These are phyloP conservation scores for Trachelus stipa DNA, from an alignment of 2,888 invertebrate genomes.

Conservation along the genomic window DNA sequence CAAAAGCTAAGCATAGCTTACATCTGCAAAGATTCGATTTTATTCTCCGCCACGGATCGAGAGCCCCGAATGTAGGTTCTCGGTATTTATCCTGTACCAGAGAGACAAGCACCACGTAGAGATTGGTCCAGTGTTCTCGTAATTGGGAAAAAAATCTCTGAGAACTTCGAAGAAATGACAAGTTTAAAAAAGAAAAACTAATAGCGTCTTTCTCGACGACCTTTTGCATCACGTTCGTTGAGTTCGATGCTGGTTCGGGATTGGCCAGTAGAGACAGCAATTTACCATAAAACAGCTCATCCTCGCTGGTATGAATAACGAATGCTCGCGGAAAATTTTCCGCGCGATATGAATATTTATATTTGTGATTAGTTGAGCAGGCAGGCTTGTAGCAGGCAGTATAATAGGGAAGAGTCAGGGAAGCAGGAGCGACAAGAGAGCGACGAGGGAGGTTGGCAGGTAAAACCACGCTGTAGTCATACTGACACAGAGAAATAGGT, in stretches of 20 bases:
- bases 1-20: background rate
- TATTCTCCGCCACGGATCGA: background rate
- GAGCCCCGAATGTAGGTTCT: background rate
- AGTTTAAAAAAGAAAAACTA: background rate
- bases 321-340: background rate
- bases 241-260: background rate
- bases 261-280: background rate
- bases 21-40: background rate
- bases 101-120: background rate
- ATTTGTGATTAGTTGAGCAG: conserved; percentile 1
- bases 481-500: background rate
- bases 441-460: background rate
- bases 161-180: background rate
- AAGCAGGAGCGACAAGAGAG: background rate
- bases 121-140: background rate
- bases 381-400: background rate
- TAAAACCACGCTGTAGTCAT: background rate
- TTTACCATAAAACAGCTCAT: conserved; percentile 1
- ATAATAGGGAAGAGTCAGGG: background rate
- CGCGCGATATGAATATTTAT: conserved; percentile 1
- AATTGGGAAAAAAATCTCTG: background rate
- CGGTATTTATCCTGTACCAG: background rate
- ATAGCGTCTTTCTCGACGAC: too few species aligned
- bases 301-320: conserved; percentile 3
- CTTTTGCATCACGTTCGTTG: background rate